Evolutionary conservation across 2,888 invertebrate genomes (phyloP).

Genomic region (Scotopteryx bipunctaria): DNA sequence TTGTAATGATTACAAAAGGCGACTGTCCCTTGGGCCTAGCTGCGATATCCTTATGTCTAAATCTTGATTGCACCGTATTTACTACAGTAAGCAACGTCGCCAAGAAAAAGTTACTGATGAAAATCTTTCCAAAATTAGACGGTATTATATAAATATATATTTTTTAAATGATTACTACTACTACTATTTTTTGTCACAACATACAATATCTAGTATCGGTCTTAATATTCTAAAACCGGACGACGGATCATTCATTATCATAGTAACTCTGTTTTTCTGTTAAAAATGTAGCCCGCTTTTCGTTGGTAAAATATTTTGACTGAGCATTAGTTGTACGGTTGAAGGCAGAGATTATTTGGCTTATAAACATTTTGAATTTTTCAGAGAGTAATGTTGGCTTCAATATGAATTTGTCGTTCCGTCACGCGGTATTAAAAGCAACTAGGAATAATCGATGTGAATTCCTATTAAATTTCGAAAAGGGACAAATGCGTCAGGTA

Average conservation of each 20-base stretch:
- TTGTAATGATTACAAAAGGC: slow-evolving; percentile 26
- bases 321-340: no score
- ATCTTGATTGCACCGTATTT: slow-evolving; percentile 24
- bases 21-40: slow-evolving; percentile 33
- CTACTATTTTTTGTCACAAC: no score
- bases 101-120: slow-evolving; percentile 23
- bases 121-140: slow-evolving; percentile 13
- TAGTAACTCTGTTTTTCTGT: no score
- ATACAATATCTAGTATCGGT: no score
- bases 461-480: not conserved
- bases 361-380: not conserved
- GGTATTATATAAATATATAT: no score
- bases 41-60: slow-evolving; percentile 26
- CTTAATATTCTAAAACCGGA: no score
- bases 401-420: not conserved
- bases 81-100: slow-evolving; percentile 23
- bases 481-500: not conserved
- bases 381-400: not conserved
- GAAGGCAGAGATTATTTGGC: no score
- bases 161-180: no score
- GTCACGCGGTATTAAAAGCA: not conserved
- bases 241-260: no score
- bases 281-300: no score
- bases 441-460: not conserved
- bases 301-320: no score